Base-by-base conservation (phyloP, 2,113 vertebrate genomes). In the Symphodus melops region DNA sequence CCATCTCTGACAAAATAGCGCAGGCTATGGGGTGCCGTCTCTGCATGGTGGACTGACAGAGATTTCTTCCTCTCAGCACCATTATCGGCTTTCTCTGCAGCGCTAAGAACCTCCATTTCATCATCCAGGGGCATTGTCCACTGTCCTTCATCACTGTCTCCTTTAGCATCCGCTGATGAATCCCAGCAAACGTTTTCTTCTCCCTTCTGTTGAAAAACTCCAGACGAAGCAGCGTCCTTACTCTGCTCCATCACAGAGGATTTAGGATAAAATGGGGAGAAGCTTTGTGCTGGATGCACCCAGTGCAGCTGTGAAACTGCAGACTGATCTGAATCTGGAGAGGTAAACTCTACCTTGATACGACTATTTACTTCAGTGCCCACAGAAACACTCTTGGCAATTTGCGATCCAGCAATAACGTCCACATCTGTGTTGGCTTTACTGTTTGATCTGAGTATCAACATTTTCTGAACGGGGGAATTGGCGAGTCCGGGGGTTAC, bases 71-170 rank as follows among this genome's bases (percentile, higher is more conserved):
- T 28, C 48, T 82, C 83, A 17, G 42, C 23, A 9, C 76, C 79
- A 28, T 77, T 56, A 17, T 16, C 68, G 17, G 70, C 70, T 46
- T 89, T 86, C 33, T 68, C 69, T 51, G 65, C 12, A 46, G 86
- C 70, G 55, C 39, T 76, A 11, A 93, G 54, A 28, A 81, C 39
- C 54, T 89, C 88, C n/a, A 83, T 78, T 65, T 94, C 94, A 53
- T 94, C 91, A 76, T 94, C 93, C 64, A 94, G 79, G 4, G 93
- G 93, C 67, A 93, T 82, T 5, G 90, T 94, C 94, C 93, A 94
- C 72, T 89, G 84, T 4, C 86, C 89, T 67, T 84, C 82, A 14
- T 71, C 64, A 20, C 61, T 19, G 11, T 81, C 77, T 46, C 78
- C 82, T 59, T 63, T 25, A 28, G 70, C 44, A 25, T 23, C 61